phyloP scores from a whole-genome alignment of 2,797 vertebrate species.

The Natrix natrix region DNA sequence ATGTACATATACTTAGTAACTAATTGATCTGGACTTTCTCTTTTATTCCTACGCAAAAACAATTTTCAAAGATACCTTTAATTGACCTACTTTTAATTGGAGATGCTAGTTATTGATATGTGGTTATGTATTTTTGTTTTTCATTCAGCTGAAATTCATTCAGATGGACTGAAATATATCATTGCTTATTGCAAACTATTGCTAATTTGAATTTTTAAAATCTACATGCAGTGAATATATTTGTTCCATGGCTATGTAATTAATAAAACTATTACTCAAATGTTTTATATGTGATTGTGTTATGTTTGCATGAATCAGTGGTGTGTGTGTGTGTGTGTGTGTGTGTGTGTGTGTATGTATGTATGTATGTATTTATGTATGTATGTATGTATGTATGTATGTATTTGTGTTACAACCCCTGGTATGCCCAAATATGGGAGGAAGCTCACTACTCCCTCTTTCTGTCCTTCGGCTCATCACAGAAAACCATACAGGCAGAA shows the following conservation, averaged over 20 bases:
- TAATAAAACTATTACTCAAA: conserved; percentile 33
- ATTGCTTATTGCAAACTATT: conserved; percentile 4
- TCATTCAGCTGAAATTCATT: conserved; percentile 1
- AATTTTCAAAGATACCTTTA: neutral
- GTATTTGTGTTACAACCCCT: too few species aligned
- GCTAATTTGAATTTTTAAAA: conserved; percentile 16
- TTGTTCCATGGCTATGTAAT: conserved; percentile 7
- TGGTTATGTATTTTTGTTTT: neutral
- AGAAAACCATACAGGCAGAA: too few species aligned
- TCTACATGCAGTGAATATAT: conserved; percentile 42
- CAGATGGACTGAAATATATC: neutral
- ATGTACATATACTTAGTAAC: conserved; percentile 12
- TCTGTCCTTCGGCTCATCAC: too few species aligned
- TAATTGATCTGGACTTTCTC: neutral
- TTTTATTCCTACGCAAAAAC: conserved; percentile 1
- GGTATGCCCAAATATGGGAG: too few species aligned
- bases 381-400: too few species aligned
- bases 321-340: too few species aligned
- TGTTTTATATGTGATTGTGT: too few species aligned
- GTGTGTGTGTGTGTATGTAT: too few species aligned
- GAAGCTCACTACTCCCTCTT: too few species aligned
- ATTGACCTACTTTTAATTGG: conserved; percentile 1
- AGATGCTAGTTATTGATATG: neutral
- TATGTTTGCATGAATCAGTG: too few species aligned
- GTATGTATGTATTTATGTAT: too few species aligned